Percentiles rank a stretch among this genome's conserved stretches.
Evolutionary conservation across 2,113 vertebrate genomes (phyloP).

Genomic region (Plotosus lineatus): DNA sequence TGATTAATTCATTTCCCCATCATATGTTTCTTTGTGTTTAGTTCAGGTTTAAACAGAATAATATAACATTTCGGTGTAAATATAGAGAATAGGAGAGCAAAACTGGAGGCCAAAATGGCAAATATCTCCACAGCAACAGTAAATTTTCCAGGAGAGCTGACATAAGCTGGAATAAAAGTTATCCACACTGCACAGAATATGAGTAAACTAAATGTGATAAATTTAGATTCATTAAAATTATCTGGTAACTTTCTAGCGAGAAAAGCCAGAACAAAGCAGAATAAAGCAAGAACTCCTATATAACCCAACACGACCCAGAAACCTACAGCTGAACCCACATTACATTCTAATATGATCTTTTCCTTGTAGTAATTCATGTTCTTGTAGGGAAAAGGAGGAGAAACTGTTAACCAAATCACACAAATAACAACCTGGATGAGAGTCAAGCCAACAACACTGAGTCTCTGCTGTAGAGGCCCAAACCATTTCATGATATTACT

Average conservation of each 20-base stretch:
- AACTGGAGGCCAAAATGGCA: conserved; percentile 70
- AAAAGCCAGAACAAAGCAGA: background rate
- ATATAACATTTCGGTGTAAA: conserved; percentile 69
- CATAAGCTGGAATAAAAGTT: conserved; percentile 62
- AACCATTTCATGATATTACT: conserved; percentile 52
- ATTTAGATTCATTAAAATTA: conserved; percentile 22
- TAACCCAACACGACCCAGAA: background rate
- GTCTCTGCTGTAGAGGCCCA: conserved; percentile 43
- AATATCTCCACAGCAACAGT: conserved; percentile 73
- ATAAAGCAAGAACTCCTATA: background rate
- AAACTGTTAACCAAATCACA: conserved; percentile 41
- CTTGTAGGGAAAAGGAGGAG: conserved; percentile 61
- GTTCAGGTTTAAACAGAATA: conserved; percentile 63
- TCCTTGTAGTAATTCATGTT: conserved; percentile 51
- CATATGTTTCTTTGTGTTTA: conserved; percentile 66
- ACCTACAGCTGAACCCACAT: background rate
- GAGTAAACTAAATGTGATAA: background rate
- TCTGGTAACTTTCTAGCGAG: conserved; percentile 8
- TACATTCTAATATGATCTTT: conserved; percentile 16
- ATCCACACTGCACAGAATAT: conserved; percentile 20
- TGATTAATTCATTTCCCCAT: too few relatives aligned
- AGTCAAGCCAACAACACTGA: conserved; percentile 54
- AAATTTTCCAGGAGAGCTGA: conserved; percentile 70
- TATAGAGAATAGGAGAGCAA: conserved; percentile 70
- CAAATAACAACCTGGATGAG: conserved; percentile 1